These are phyloP conservation scores for Drosophila emarginata DNA, from an alignment of 2,888 invertebrate species.

Conservation along the genomic window DNA sequence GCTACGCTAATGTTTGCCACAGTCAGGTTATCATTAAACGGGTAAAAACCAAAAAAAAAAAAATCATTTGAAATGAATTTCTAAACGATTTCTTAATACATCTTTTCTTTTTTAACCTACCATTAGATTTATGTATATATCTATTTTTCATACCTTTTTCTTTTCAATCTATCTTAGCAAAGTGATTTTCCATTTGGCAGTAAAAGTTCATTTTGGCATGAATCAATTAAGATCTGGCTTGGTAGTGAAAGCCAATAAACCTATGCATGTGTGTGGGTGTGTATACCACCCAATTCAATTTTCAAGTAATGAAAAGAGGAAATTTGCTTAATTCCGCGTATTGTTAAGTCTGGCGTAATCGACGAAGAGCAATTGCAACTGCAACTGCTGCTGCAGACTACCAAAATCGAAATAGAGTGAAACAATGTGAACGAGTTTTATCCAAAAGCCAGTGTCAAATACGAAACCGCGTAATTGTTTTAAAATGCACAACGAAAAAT, in stretches of 20 bases:
- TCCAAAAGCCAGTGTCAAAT: slow-evolving; percentile 58
- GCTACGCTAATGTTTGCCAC: slow-evolving; percentile 35
- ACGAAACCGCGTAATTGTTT: slow-evolving; percentile 74
- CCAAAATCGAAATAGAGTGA: slow-evolving; percentile 21
- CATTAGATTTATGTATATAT: background rate
- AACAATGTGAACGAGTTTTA: slow-evolving; percentile 15
- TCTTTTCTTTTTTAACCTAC: background rate
- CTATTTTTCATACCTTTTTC: background rate
- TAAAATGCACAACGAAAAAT: slow-evolving; percentile 67
- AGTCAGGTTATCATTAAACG: background rate
- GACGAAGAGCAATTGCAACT: slow-evolving; percentile 43
- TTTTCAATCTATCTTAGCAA: background rate
- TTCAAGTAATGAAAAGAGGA: slow-evolving; percentile 70
- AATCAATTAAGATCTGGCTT: slow-evolving; percentile 36
- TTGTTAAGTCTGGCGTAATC: slow-evolving; percentile 61
- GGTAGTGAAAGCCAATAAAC: background rate
- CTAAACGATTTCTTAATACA: background rate
- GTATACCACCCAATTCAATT: slow-evolving; percentile 60
- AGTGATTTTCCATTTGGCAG: slow-evolving; percentile 4
- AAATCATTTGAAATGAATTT: background rate
- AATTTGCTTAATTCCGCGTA: slow-evolving; percentile 70
- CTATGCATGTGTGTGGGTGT: background rate
- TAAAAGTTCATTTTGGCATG: slow-evolving; percentile 15
- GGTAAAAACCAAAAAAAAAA: no score
- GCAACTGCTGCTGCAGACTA: slow-evolving; percentile 18